phyloP scores from a whole-genome alignment of 30 jellyfish, hydroid and myxozoan species.

The Mastigias papua region DNA sequence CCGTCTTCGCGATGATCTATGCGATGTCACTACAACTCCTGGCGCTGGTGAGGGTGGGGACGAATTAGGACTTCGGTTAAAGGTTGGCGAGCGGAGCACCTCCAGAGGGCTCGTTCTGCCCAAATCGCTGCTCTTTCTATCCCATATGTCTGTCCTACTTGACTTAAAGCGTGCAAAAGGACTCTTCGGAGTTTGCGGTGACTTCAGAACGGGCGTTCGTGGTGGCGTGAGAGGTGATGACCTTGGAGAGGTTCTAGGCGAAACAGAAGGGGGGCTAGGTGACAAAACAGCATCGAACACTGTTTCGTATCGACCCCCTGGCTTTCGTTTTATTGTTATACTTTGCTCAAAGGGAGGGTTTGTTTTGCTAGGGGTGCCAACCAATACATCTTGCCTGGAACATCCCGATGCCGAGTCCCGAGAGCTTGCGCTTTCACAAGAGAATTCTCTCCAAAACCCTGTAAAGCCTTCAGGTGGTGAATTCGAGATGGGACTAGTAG shows the following conservation, averaged over 20 bases:
- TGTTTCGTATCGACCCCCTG: slow-evolving; percentile 80
- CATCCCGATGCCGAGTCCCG: slow-evolving; percentile 46
- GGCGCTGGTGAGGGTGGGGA: slow-evolving; percentile 92
- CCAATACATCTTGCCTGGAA: slow-evolving; percentile 10
- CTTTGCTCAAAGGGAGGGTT: slow-evolving; percentile 58
- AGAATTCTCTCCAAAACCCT: slow-evolving; percentile 70
- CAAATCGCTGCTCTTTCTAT: slow-evolving; percentile 32
- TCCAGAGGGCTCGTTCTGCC: slow-evolving; percentile 76
- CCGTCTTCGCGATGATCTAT: slow-evolving; percentile 76
- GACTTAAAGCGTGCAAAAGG: slow-evolving; percentile 57
- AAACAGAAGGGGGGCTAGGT: slow-evolving; percentile 65
- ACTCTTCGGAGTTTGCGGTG: slow-evolving; percentile 75
- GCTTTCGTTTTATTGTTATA: slow-evolving; percentile 47
- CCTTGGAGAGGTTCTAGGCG: slow-evolving; percentile 63
- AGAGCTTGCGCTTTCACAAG: slow-evolving; percentile 74
- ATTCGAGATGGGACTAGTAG: slow-evolving; percentile 68
- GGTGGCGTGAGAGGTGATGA: slow-evolving; percentile 73
- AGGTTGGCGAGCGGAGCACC: slow-evolving; percentile 65
- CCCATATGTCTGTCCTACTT: slow-evolving; percentile 27
- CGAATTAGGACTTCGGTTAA: slow-evolving; percentile 70
- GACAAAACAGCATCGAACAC: slow-evolving; percentile 76
- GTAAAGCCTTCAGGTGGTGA: slow-evolving; percentile 76
- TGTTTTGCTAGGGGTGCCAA: slow-evolving; percentile 30
- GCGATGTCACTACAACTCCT: slow-evolving; percentile 86
- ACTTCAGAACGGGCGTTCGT: slow-evolving; percentile 55